Evolutionary conservation across 2,888 invertebrate species (phyloP).

Genomic region (Chironomus riparius): DNA sequence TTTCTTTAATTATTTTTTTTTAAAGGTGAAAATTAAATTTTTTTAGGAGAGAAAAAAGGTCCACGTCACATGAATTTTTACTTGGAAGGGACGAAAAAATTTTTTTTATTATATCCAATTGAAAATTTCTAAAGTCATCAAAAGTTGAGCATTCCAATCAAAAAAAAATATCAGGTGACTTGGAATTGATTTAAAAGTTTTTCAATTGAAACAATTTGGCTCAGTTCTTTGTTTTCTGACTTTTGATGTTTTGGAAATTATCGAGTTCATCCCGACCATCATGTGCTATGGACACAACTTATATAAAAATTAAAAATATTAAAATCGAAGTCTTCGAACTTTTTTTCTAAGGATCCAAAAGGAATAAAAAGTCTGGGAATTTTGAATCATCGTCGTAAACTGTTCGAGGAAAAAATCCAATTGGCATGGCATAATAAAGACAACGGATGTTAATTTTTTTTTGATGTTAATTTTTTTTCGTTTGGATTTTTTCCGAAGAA

Average conservation of each 20-base stretch:
- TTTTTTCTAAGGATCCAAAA: not conserved
- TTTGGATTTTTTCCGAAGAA: constrained; percentile 8
- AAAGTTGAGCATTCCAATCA: not conserved
- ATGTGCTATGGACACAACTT: too few species aligned
- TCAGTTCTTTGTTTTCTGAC: too few species aligned
- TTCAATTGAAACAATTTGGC: too few species aligned
- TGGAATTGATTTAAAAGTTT: too few species aligned
- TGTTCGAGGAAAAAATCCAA: constrained; percentile 9
- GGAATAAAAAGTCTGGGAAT: not conserved
- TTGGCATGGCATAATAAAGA: constrained; percentile 27
- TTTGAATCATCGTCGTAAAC: not conserved
- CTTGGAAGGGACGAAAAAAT: not conserved
- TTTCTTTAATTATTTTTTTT: not conserved
- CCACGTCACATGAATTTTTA: not conserved
- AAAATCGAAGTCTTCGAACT: too few species aligned
- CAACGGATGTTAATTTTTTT: constrained; percentile 6
- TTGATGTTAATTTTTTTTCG: not conserved
- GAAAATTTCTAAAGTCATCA: not conserved
- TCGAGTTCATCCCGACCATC: too few species aligned
- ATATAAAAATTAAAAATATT: too few species aligned
- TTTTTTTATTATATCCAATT: not conserved
- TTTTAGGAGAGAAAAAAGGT: not conserved
- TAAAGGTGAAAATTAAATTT: not conserved
- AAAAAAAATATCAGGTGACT: not conserved
- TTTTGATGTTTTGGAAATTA: too few species aligned